These are phyloP conservation scores for Geopemphigus sp. DNA, from an alignment of 1,140 invertebrate genomes.

Conservation along the genomic window DNA sequence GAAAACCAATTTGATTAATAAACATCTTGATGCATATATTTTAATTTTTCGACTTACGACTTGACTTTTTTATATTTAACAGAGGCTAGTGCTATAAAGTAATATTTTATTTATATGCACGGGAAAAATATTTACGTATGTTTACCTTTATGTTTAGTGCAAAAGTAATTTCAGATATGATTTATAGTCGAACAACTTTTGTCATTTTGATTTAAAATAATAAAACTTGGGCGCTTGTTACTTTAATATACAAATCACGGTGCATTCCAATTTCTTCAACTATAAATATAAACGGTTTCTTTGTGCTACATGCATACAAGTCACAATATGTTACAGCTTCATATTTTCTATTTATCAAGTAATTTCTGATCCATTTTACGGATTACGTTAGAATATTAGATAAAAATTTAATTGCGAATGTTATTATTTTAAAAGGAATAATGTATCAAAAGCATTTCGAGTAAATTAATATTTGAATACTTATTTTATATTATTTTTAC, in stretches of 20 bases:
- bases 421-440: too few species aligned
- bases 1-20: neutral
- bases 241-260: neutral
- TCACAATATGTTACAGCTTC: too few species aligned
- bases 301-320: neutral
- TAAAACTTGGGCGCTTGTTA: constrained; percentile 30
- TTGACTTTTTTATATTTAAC: neutral
- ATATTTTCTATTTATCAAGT: too few species aligned
- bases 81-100: neutral
- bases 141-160: neutral
- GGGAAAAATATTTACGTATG: neutral
- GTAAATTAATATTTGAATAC: too few species aligned
- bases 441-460: too few species aligned
- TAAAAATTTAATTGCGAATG: too few species aligned
- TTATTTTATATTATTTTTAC: too few species aligned
- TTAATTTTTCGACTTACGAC: neutral
- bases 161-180: constrained; percentile 32
- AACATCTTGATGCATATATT: neutral
- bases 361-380: too few species aligned
- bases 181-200: constrained; percentile 34
- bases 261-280: neutral
- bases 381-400: too few species aligned
- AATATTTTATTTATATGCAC: constrained; percentile 11
- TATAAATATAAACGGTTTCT: neutral
- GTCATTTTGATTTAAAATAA: constrained; percentile 38